Evolutionary conservation across 2,113 vertebrate genomes (phyloP), one percentile per base, ranked within the genome.

Genomic region (Heterocephalus glaber): DNA sequence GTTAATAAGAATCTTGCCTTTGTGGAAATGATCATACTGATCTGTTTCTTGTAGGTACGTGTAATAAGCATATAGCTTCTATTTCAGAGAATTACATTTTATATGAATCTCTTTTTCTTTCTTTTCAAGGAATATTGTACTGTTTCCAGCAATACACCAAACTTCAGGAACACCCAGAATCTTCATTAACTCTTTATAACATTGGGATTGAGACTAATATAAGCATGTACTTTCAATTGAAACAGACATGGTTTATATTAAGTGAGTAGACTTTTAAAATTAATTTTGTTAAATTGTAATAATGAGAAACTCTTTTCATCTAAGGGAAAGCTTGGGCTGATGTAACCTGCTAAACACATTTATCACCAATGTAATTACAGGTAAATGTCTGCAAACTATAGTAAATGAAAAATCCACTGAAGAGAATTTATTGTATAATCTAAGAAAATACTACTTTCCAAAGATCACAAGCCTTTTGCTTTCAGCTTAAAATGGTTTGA

Each of bases 221-320:
- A 98, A 98, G 98, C 84, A 97, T 99, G 90, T 99, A 99, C 97
- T 98, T 99, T 94, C 98, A 99, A 79, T 98, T 99, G 98, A 99
- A 98, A 86, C 99, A 99, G 97, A 99, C 99, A 10, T 99, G 99
- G 99, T 98, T 99, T 84, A 94, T 98, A 76, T 99, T 99, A 98
- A 99, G 99, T 99, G 98, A 99, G 99, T 99, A 94, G 83, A 76
- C 89, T 97, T 98, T 97, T 79, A 97, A 95, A 93, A 90, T 82
- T 41, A 1, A 79, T 72, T 98, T 90, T 96, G 7, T 95, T 96
- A 92, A 88, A 85, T 35, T 63, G 3, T 85, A 90, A 79, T 80
- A 61, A 90, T 38, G 20, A 70, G 11, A 66, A 70, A 90, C 12
- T n/a, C n/a, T 76, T 82, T 74, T 93, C 79, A n/a, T 86, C 24